Evolutionary conservation across 2,888 invertebrate genomes (phyloP).

Genomic region (Branchipolynoe longqiensis): DNA sequence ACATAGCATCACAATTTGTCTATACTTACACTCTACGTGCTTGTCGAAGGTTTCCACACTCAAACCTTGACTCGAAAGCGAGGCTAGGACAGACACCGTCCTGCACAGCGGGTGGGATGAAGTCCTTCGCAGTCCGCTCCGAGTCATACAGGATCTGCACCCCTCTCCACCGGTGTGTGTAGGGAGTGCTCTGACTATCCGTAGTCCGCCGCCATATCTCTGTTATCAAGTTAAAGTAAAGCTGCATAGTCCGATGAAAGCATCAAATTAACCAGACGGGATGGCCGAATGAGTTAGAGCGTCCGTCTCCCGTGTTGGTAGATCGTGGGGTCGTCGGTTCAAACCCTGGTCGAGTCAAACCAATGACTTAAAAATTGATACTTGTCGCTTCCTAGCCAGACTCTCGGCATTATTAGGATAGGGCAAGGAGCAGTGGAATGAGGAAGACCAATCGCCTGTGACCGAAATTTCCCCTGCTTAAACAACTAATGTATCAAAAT

Average conservation of each 20-base stretch:
- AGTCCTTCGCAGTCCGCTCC: constrained; percentile 77
- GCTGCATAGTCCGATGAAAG: background rate
- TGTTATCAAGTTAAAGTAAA: constrained; percentile 55
- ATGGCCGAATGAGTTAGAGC: too few relatives aligned
- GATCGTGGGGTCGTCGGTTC: too few relatives aligned
- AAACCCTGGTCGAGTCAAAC: too few relatives aligned
- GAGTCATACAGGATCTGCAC: constrained; percentile 79
- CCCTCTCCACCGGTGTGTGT: constrained; percentile 76
- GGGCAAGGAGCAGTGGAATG: too few relatives aligned
- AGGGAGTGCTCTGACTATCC: constrained; percentile 76
- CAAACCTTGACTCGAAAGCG: constrained; percentile 81
- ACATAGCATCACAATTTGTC: background rate
- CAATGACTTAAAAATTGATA: too few relatives aligned
- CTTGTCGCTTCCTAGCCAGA: too few relatives aligned
- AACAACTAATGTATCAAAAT: too few relatives aligned
- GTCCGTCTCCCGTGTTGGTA: too few relatives aligned
- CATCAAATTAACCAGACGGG: too few relatives aligned
- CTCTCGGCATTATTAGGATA: too few relatives aligned
- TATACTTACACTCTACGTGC: constrained; percentile 80
- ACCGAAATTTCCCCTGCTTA: too few relatives aligned
- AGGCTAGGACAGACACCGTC: constrained; percentile 79
- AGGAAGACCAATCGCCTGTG: too few relatives aligned
- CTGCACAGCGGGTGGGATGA: constrained; percentile 72
- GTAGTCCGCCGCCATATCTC: constrained; percentile 68
- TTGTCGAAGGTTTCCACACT: constrained; percentile 80